Evolutionary conservation across 2,797 vertebrate species (phyloP).

Genomic region (Acrocephalus scirpaceus): DNA sequence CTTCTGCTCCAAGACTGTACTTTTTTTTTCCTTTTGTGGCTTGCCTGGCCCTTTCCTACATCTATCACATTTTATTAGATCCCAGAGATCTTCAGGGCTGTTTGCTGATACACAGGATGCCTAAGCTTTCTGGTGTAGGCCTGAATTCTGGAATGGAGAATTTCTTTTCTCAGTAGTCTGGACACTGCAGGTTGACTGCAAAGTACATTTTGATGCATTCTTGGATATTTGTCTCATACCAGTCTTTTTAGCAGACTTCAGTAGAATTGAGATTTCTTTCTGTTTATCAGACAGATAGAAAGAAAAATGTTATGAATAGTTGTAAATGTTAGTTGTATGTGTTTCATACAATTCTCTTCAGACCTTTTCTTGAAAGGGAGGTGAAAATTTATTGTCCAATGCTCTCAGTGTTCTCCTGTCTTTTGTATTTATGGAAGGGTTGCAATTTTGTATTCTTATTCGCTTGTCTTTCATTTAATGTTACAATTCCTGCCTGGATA

Average conservation of each 20-base stretch:
- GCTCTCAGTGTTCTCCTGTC: rapidly evolving
- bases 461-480: not conserved
- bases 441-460: not conserved
- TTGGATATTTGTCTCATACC: not conserved
- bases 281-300: not conserved
- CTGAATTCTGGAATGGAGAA: not conserved
- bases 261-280: not conserved
- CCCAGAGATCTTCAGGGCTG: not conserved
- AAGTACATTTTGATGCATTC: not conserved
- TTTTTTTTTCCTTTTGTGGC: not conserved
- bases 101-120: not conserved
- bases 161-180: not conserved
- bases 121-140: not conserved
- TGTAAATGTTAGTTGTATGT: not conserved
- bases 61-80: not conserved
- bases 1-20: not conserved
- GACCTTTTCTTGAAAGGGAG: not conserved
- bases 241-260: not conserved
- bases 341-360: not conserved
- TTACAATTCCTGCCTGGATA: not conserved
- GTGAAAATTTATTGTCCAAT: not conserved
- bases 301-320: not conserved
- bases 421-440: not conserved
- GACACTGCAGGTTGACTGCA: not conserved
- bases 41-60: not conserved